These are phyloP conservation scores for Hypotaenidia okinawae DNA, from an alignment of 2,797 vertebrate species.

Conservation along the genomic window DNA sequence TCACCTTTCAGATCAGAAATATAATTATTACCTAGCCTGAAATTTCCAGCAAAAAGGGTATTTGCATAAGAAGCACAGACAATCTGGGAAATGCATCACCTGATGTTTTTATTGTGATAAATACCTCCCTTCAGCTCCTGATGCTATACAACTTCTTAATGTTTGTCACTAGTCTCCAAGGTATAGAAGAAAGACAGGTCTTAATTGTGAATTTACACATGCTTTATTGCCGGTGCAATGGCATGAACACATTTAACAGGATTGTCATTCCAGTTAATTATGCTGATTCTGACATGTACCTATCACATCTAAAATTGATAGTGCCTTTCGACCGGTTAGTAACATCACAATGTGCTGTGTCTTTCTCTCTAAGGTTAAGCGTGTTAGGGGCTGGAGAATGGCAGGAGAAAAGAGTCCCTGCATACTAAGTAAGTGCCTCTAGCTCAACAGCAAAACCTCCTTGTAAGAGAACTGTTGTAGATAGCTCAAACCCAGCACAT, in stretches of 20 bases:
- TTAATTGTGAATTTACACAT: slow-evolving; percentile 75
- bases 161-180: slow-evolving; percentile 65
- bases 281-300: slow-evolving; percentile 71
- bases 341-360: slow-evolving; percentile 2
- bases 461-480: background rate
- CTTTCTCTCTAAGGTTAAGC: slow-evolving; percentile 53
- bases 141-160: slow-evolving; percentile 64
- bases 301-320: slow-evolving; percentile 66
- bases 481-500: background rate
- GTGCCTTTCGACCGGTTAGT: slow-evolving; percentile 43
- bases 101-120: slow-evolving; percentile 74
- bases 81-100: slow-evolving; percentile 63
- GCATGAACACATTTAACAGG: slow-evolving; percentile 69
- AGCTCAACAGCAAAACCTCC: background rate
- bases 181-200: slow-evolving; percentile 66
- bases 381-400: background rate
- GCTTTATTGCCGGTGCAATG: slow-evolving; percentile 71
- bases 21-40: slow-evolving; percentile 67
- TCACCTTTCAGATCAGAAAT: slow-evolving; percentile 56
- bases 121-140: slow-evolving; percentile 59
- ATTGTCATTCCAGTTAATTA: slow-evolving; percentile 73
- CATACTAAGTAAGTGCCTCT: background rate
- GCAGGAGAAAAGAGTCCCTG: background rate
- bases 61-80: slow-evolving; percentile 63
- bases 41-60: slow-evolving; percentile 54